Conservation (phyloP, 2,113 vertebrate species). For the Platanista minor region DNA sequence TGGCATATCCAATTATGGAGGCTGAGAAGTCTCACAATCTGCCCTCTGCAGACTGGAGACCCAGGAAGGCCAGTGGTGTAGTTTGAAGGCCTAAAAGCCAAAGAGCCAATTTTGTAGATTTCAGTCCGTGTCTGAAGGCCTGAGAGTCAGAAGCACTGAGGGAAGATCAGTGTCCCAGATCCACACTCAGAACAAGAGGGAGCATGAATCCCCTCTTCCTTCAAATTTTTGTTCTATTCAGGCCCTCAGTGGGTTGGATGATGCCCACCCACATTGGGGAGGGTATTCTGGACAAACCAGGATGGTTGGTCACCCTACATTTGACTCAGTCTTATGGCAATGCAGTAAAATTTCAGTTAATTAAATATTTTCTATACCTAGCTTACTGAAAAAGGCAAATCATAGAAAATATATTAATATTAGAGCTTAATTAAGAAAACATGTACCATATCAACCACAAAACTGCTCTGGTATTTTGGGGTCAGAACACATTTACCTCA, state of each 20-base stretch:
- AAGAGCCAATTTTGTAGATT: not conserved
- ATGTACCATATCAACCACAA: not conserved
- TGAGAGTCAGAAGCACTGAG: not conserved
- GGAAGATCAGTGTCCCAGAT: not conserved
- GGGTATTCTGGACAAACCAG: not conserved
- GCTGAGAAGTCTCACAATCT: not conserved
- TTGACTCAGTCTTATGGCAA: not conserved
- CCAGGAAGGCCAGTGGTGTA: not conserved
- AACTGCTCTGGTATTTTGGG: not conserved
- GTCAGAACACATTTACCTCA: not conserved
- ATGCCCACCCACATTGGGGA: not conserved
- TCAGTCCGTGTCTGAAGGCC: not conserved
- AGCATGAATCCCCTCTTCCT: not conserved
- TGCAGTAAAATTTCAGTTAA: not conserved
- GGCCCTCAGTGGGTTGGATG: not conserved
- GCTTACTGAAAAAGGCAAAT: not conserved
- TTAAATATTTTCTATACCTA: not conserved
- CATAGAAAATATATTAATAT: not conserved
- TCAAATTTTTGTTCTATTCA: not conserved
- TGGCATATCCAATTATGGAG: not conserved
- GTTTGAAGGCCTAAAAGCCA: not conserved
- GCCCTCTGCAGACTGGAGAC: not conserved
- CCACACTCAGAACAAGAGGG: not conserved
- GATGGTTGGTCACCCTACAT: not conserved
- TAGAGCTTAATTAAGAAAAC: not conserved